Evolutionary conservation across 2,797 vertebrate genomes (phyloP).

Genomic region (Sciaenops ocellatus): DNA sequence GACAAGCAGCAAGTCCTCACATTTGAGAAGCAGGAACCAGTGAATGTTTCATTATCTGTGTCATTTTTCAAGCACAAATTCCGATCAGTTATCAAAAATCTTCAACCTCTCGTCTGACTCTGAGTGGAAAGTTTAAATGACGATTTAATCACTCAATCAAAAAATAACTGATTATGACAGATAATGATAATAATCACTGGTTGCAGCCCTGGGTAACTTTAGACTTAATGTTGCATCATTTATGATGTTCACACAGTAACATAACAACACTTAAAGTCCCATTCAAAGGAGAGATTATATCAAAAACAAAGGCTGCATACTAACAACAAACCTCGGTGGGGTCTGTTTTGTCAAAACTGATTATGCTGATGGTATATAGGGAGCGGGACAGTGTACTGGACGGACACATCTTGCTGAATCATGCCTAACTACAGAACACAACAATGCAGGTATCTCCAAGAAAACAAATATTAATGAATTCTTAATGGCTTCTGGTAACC

Average conservation of each 20-base stretch:
- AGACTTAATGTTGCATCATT: neutral
- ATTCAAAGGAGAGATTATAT: neutral
- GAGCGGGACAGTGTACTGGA: neutral
- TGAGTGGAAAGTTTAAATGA: neutral
- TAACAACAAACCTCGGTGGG: neutral
- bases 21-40: neutral
- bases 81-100: neutral
- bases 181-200: neutral
- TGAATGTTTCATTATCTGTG: neutral
- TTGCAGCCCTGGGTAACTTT: neutral
- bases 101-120: neutral
- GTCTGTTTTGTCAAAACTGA: neutral
- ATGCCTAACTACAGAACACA: constrained; percentile 4
- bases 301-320: neutral
- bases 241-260: no score
- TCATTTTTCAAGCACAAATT: neutral
- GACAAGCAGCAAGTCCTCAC: neutral
- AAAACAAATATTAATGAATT: constrained; percentile 23
- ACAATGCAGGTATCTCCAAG: constrained; percentile 21
- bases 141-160: neutral
- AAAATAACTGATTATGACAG: neutral
- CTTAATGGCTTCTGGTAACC: constrained; percentile 47
- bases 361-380: neutral
- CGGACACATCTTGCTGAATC: constrained; percentile 23
- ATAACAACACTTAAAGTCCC: no score